phyloP scores from a whole-genome alignment of 2,113 vertebrate genomes.

The Columbina picui region DNA sequence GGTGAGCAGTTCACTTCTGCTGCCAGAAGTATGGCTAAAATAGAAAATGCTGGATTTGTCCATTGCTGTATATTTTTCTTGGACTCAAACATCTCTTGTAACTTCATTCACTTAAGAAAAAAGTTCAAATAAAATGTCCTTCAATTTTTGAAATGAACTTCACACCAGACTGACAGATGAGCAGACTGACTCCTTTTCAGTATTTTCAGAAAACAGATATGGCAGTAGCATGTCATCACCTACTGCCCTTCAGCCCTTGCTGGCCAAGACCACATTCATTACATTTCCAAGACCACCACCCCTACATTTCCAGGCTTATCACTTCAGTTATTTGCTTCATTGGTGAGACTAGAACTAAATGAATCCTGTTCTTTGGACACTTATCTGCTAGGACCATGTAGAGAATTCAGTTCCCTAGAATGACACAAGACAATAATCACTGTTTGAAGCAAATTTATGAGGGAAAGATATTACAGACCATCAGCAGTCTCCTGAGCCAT shows the following conservation, averaged over 20 bases:
- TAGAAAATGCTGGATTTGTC: background rate
- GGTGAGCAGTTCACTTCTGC: background rate
- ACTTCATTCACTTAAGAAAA: background rate
- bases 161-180: background rate
- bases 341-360: background rate
- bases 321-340: background rate
- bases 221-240: background rate
- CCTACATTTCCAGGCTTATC: background rate
- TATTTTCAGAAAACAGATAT: background rate
- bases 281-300: background rate
- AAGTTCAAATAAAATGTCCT: background rate
- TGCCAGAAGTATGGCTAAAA: background rate
- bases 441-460: background rate
- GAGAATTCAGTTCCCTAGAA: background rate
- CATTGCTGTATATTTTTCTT: background rate
- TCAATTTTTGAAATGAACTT: slow-evolving; percentile 4
- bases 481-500: background rate
- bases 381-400: background rate
- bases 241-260: background rate
- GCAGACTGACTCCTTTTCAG: background rate
- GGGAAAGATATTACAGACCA: background rate
- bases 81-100: background rate
- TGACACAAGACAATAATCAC: background rate
- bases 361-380: background rate
- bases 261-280: background rate